A percentile compares a stretch with the other conserved stretches of the same genome.
These are phyloP conservation scores for Pelobates cultripes DNA, from an alignment of 2,797 vertebrate species.

Conservation along the genomic window DNA sequence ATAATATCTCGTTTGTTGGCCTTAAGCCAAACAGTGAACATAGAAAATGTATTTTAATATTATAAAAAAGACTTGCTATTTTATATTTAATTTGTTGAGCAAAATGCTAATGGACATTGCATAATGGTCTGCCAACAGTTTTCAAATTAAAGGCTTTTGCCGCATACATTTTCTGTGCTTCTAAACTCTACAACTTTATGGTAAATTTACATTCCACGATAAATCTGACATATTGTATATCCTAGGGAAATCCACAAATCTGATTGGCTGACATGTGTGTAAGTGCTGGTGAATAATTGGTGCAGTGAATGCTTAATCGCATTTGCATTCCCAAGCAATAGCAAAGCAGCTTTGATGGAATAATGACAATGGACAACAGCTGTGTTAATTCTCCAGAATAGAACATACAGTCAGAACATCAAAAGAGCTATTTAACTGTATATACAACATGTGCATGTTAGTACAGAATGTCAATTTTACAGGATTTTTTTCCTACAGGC, in stretches of 20 bases:
- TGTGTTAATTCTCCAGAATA: slow-evolving; percentile 39
- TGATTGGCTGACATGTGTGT: slow-evolving; percentile 44
- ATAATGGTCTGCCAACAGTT: neutral
- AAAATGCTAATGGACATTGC: neutral
- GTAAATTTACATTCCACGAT: too few species aligned
- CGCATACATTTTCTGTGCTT: neutral
- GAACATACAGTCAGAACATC: slow-evolving; percentile 50
- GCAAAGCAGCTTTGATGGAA: slow-evolving; percentile 44
- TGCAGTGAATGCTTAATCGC: slow-evolving; percentile 48
- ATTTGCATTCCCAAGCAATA: slow-evolving; percentile 52
- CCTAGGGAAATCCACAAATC: neutral
- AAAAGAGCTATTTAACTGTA: slow-evolving; percentile 26
- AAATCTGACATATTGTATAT: too few species aligned
- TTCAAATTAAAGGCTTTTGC: neutral
- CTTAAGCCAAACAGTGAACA: slow-evolving; percentile 70
- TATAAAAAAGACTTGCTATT: slow-evolving; percentile 60
- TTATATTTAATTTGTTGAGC: slow-evolving; percentile 65
- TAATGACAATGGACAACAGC: slow-evolving; percentile 44
- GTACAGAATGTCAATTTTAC: neutral
- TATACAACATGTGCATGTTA: slow-evolving; percentile 28
- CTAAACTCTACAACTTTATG: too few species aligned
- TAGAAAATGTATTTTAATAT: slow-evolving; percentile 67
- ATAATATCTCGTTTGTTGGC: slow-evolving; percentile 36
- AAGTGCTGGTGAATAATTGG: slow-evolving; percentile 46
- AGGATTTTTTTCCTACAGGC: too few species aligned